Evolutionary conservation across 2,797 vertebrate species (phyloP), one percentile per base, ranked within the genome.

Genomic region (Passerculus sandwichensis): DNA sequence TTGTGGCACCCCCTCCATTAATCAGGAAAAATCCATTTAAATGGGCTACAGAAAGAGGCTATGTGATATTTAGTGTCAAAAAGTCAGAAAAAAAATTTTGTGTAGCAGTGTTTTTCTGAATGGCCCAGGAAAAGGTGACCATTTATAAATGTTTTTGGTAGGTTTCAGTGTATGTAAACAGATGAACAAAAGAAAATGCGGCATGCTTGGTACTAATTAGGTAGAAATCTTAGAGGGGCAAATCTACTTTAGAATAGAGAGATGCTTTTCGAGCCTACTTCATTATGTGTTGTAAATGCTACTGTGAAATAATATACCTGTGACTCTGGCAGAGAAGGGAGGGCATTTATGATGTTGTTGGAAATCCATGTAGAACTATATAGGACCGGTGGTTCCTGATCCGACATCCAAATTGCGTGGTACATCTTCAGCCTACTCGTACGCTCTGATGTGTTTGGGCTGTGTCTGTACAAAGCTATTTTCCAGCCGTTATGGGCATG

Each of bases 361-460:
- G 32, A 15, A 38, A 45, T 47, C 0, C 0, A 3, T 54, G 57
- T 44, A 25, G 27, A 7, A 25, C 20, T 48, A 1, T 50, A n/a
- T n/a, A 54, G n/a, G 6, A 42, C 30, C 30, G 12, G 38, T 44
- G 50, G 29, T 75, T 69, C 65, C 65, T 89, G 65, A 71, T 60
- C 17, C 40, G 47, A 18, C n/a, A 51, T 91, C 21, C 30, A 36
- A 45, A 69, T 32, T 3, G 2, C 7, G 1, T 4, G 9, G 18
- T 71, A 26, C 8, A 0, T n/a, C 38, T 20, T 10, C 47, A 45
- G 30, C 64, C 69, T 89, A 26, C 30, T 71, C 8, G 29, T 57
- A 50, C 11, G 7, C 25, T 38, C 53, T 60, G 44, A 16, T 69
- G 6, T 42, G 18, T 76, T 85, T 71, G 29, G 44, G 14, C 25